A percentile compares a stretch with the other conserved stretches of the same genome.
Evolutionary conservation across 2,113 vertebrate genomes (phyloP).

Genomic region (Python bivittatus): DNA sequence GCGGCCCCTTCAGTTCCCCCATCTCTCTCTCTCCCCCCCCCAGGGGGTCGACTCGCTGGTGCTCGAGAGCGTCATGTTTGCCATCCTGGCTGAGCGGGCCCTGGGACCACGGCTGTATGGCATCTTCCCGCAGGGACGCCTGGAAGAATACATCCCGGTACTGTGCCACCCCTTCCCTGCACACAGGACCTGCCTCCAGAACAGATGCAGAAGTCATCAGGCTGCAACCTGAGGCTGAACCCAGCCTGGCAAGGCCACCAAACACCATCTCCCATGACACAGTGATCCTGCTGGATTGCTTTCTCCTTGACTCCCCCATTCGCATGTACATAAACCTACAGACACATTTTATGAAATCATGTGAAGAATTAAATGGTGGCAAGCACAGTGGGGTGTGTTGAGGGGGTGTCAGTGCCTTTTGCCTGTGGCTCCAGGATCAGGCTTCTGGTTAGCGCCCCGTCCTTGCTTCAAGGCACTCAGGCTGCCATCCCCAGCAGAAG

Average conservation of each 20-base stretch:
- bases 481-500: background rate
- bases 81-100: constrained; percentile 88
- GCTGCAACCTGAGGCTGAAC: background rate
- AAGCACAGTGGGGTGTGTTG: no score
- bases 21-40: rapidly evolving
- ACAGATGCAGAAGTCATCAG: background rate
- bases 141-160: constrained; percentile 92
- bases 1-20: background rate
- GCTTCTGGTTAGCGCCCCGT: background rate
- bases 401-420: no score
- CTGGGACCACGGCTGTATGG: constrained; percentile 92
- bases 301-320: background rate
- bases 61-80: constrained; percentile 94
- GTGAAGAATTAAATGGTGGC: background rate
- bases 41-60: constrained; percentile 92
- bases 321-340: no score
- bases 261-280: background rate
- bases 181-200: background rate
- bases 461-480: background rate
- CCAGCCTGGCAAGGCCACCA: background rate
- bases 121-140: constrained; percentile 89
- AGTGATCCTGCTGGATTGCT: background rate
- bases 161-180: background rate
- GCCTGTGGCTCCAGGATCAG: background rate
- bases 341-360: background rate